Evolutionary conservation across 2,113 vertebrate species (phyloP).

Genomic region (Cynoglossus semilaevis): DNA sequence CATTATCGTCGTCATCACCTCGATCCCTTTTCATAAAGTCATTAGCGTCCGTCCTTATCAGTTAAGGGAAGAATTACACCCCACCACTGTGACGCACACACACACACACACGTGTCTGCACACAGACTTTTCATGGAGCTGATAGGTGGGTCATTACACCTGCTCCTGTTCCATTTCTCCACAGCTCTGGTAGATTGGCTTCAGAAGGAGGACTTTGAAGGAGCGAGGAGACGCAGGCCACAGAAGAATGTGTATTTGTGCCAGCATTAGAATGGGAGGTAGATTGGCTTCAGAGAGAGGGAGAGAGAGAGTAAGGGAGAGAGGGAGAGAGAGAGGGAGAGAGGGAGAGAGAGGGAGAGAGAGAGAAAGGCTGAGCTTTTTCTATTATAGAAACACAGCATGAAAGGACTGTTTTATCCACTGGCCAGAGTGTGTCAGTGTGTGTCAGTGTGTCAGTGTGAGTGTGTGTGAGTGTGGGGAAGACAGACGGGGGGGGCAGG

Average conservation of each 20-base stretch:
- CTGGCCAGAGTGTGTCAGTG: slow-evolving; percentile 35
- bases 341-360: slow-evolving; percentile 10
- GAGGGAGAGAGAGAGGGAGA: slow-evolving; percentile 49
- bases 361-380: slow-evolving; percentile 53
- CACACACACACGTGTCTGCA: background rate
- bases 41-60: slow-evolving; percentile 59
- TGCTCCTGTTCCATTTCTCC: slow-evolving; percentile 32
- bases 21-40: slow-evolving; percentile 62
- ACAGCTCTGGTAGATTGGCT: slow-evolving; percentile 46
- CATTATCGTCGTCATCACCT: slow-evolving; percentile 9
- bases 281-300: too few relatives aligned
- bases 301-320: background rate
- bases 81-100: slow-evolving; percentile 18
- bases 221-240: slow-evolving; percentile 9
- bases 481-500: background rate
- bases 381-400: slow-evolving; percentile 65
- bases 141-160: slow-evolving; percentile 34
- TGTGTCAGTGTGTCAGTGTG: slow-evolving; percentile 1
- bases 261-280: slow-evolving; percentile 59
- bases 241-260: slow-evolving; percentile 25
- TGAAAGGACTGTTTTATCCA: slow-evolving; percentile 73
- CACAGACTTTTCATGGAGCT: slow-evolving; percentile 30
- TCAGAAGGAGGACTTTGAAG: slow-evolving; percentile 49
- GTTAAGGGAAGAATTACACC: slow-evolving; percentile 64
- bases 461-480: slow-evolving; percentile 10